A percentile compares a stretch with the other conserved stretches of the same genome.
Conservation (phyloP, 2,888 invertebrate genomes). For the Pasiphila rectangulata region DNA sequence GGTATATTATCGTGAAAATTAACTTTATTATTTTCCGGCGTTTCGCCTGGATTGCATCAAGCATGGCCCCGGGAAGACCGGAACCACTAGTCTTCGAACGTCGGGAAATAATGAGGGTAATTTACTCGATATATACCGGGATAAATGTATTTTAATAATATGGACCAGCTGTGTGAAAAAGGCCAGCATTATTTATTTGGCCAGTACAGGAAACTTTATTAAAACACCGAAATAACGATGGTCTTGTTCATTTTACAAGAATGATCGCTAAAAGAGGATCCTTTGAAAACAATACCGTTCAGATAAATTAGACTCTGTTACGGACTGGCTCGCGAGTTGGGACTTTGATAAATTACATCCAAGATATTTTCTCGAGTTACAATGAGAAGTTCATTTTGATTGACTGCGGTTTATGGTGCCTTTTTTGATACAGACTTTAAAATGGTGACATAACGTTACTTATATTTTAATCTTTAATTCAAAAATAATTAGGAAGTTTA, state of each 20-base stretch:
- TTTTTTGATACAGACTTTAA: background rate
- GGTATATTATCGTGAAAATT: too few relatives aligned
- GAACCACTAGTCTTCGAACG: too few relatives aligned
- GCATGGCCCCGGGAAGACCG: too few relatives aligned
- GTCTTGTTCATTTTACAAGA: conserved; percentile 54
- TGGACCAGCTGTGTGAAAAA: too few relatives aligned
- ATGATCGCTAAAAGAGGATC: conserved; percentile 48
- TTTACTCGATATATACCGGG: too few relatives aligned
- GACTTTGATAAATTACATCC: conserved; percentile 52
- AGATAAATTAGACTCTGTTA: conserved; percentile 65
- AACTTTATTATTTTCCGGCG: too few relatives aligned
- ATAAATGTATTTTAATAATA: too few relatives aligned
- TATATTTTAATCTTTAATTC: too few relatives aligned
- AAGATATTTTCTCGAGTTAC: conserved; percentile 51
- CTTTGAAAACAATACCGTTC: conserved; percentile 59
- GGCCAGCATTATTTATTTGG: background rate
- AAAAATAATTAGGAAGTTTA: too few relatives aligned
- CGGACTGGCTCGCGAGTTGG: conserved; percentile 42
- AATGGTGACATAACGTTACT: too few relatives aligned
- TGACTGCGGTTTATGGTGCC: conserved; percentile 36
- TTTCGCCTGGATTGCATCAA: too few relatives aligned
- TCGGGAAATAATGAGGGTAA: too few relatives aligned
- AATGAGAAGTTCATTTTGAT: conserved; percentile 41
- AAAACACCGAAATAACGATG: conserved; percentile 47
- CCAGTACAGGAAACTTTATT: background rate